Percentiles rank a stretch among this genome's conserved stretches.
phyloP scores from a whole-genome alignment of 2,797 vertebrate species.

The Spinus olivaceus region DNA sequence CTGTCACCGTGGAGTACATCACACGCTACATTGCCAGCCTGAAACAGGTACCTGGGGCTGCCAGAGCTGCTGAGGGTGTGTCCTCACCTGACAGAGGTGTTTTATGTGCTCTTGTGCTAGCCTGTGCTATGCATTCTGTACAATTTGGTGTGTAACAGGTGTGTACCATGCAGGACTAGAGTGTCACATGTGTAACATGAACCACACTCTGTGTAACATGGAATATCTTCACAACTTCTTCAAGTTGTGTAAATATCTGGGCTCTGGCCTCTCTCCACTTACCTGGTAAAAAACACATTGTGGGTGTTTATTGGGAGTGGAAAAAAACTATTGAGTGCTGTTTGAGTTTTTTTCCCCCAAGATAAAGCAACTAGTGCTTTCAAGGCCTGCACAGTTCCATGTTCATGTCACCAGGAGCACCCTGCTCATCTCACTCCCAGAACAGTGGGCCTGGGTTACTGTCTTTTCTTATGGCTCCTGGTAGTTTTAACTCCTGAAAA shows the following conservation, averaged over 20 bases:
- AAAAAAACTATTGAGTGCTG: not conserved
- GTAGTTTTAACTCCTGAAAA: not conserved
- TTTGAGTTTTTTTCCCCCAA: not conserved
- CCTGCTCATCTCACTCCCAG: not conserved
- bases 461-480: not conserved
- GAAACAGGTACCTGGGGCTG: slow-evolving; percentile 76
- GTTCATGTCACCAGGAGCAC: not conserved
- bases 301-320: not conserved
- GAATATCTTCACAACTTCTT: not conserved
- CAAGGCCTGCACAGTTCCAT: not conserved
- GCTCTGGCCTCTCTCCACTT: not conserved
- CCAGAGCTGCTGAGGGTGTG: not conserved
- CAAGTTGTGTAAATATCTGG: not conserved
- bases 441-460: not conserved
- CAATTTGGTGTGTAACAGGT: not conserved
- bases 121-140: too few species aligned
- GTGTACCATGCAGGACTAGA: not conserved
- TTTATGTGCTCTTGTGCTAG: fast-evolving
- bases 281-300: not conserved
- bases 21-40: slow-evolving; percentile 85
- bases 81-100: not conserved
- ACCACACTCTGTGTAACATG: fast-evolving
- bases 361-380: not conserved
- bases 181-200: not conserved
- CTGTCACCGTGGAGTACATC: slow-evolving; percentile 87